phyloP scores from a whole-genome alignment of 1,140 invertebrate species.

The Anastrepha obliqua region DNA sequence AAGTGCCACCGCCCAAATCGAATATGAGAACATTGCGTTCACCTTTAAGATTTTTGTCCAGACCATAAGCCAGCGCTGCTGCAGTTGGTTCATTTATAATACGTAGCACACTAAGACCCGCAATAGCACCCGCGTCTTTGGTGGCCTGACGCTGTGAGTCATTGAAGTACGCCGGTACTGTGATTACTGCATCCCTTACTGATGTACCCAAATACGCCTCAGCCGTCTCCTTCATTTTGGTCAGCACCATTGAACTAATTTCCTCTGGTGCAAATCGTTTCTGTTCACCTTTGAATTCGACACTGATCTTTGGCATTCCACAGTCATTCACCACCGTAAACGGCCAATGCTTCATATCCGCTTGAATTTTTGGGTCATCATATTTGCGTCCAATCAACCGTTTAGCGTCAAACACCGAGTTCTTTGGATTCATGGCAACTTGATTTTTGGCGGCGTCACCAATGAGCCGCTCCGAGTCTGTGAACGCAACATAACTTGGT shows the following conservation, averaged over 20 bases:
- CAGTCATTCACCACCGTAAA: constrained; percentile 80
- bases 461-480: constrained; percentile 89
- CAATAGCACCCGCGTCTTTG: constrained; percentile 81
- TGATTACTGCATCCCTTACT: constrained; percentile 80
- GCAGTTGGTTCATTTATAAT: constrained; percentile 78
- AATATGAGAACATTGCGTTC: constrained; percentile 84
- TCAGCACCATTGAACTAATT: constrained; percentile 85
- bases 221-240: constrained; percentile 89
- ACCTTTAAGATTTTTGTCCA: constrained; percentile 85
- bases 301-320: constrained; percentile 82
- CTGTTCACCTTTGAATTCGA: constrained; percentile 82
- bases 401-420: constrained; percentile 86
- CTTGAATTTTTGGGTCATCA: constrained; percentile 83
- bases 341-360: constrained; percentile 86
- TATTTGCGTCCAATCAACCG: constrained; percentile 81
- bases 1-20: constrained; percentile 84
- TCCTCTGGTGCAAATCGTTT: constrained; percentile 83
- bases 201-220: constrained; percentile 83
- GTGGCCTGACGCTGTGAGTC: constrained; percentile 81
- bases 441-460: constrained; percentile 88
- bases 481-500: constrained; percentile 80
- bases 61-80: constrained; percentile 84
- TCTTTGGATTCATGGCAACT: constrained; percentile 87
- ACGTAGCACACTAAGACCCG: constrained; percentile 78
- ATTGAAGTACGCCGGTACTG: constrained; percentile 80